phyloP scores from a whole-genome alignment of 2,888 invertebrate genomes.

The Diachrysia chrysitis region DNA sequence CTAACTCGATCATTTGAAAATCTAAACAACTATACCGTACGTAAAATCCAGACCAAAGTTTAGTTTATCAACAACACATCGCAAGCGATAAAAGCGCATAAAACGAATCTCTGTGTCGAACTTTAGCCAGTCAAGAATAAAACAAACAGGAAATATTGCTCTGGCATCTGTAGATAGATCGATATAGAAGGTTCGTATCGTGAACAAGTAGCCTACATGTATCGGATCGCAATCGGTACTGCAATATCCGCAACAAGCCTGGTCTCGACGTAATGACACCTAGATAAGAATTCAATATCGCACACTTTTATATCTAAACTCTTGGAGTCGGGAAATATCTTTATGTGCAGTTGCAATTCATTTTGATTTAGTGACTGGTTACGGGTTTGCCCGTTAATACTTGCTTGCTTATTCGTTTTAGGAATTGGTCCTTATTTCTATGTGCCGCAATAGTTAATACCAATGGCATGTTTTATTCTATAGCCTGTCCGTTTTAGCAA shows the following conservation, averaged over 20 bases:
- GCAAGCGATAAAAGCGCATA: constrained; percentile 26
- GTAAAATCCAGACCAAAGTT: constrained; percentile 15
- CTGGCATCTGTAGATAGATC: constrained; percentile 16
- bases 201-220: constrained; percentile 29
- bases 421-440: too few relatives aligned
- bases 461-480: too few relatives aligned
- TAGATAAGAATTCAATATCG: constrained; percentile 60
- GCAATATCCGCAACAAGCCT: constrained; percentile 62
- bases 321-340: constrained; percentile 15
- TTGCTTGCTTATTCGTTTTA: too few relatives aligned
- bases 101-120: constrained; percentile 22
- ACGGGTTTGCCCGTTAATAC: background rate
- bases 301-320: constrained; percentile 50
- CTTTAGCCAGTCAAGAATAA: constrained; percentile 31
- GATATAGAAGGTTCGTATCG: background rate
- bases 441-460: too few relatives aligned
- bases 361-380: constrained; percentile 7
- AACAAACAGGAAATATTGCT: constrained; percentile 47
- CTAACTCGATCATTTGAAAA: background rate
- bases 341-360: constrained; percentile 35
- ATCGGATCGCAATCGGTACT: constrained; percentile 51
- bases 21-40: background rate
- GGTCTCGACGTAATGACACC: constrained; percentile 58
- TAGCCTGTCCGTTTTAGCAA: too few relatives aligned
- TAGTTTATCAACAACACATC: constrained; percentile 34